Evolutionary conservation across 2,888 invertebrate species (phyloP), one percentile per base, ranked within the genome.

Genomic region (Cheilosia soror): DNA sequence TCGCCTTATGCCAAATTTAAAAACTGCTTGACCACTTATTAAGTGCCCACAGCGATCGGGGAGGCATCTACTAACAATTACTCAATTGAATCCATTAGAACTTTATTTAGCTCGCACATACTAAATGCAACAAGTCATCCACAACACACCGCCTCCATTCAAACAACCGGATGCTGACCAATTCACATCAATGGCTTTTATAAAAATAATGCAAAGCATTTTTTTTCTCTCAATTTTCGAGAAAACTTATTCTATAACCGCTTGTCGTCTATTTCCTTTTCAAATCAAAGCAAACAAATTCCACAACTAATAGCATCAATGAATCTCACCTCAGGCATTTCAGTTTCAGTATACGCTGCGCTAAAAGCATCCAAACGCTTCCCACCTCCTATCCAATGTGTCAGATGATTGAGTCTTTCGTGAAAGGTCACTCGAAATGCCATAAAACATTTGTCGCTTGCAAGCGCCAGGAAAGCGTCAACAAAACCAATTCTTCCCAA

Each of bases 201-300:
- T 69, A 76, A 42, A 69, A 58, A 63, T 53, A 66, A 33, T 5
- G 13, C 44, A 15, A 15, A 62, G n/a, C 29, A 44, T 15, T 53
- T 40, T 51, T 62, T 15, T n/a, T n/a, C n/a, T 44, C 27, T 68
- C 11, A 29, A 62, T 69, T 53, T 68, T n/a, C 58, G 20, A 49
- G 20, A 33, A 29, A 27, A 53, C 47, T 2, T 7, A 57, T 51
- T 63, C 27, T 44, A 33, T 31, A 42, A 53, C 60, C 31, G 40
- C 53, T 37, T 79, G 84, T 80, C 75, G 75, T 47, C 57, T 69
- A 53, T 80, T 84, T 84, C 80, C 80, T 80, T 71, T 84, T 63
- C 75, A 66, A 66, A 69, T 29, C 62, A 7, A 47, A 6, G 15
- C 40, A 9, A 40, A 33, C 33, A 84, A 73, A 66, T 78, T 72